Conservation (phyloP, 2,888 invertebrate species). For the Caenorhabditis auriculariae region DNA sequence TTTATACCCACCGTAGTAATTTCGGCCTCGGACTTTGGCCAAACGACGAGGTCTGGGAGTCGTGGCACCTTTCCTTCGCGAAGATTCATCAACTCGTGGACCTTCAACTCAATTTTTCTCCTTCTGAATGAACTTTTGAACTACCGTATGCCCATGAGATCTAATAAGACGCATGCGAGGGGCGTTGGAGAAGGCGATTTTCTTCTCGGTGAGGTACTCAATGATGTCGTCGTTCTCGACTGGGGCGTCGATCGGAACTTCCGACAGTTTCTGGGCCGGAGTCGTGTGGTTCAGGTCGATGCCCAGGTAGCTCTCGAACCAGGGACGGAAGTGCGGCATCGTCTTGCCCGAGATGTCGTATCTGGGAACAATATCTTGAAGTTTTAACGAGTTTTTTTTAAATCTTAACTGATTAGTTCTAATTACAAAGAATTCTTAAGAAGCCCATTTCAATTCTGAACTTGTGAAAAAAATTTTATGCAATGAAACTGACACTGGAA, state of each 20-base stretch:
- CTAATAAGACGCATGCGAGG: constrained; percentile 49
- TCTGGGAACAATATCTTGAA: constrained; percentile 44
- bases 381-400: neutral
- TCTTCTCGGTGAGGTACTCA: constrained; percentile 81
- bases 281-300: constrained; percentile 65
- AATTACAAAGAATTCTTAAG: too few species aligned
- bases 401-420: too few species aligned
- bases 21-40: constrained; percentile 73
- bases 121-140: neutral
- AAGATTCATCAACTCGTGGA: constrained; percentile 82
- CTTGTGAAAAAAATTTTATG: too few species aligned
- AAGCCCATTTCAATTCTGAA: too few species aligned
- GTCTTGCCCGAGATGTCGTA: constrained; percentile 66
- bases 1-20: constrained; percentile 19
- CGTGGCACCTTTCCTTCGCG: constrained; percentile 75
- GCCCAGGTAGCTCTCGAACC: constrained; percentile 78
- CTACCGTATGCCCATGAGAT: constrained; percentile 57
- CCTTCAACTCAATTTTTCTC: constrained; percentile 28
- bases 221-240: constrained; percentile 85
- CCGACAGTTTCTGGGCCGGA: constrained; percentile 67
- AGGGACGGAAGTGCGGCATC: constrained; percentile 79
- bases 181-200: constrained; percentile 80
- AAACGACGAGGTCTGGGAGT: constrained; percentile 89
- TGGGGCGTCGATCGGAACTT: constrained; percentile 73
- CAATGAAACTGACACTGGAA: too few species aligned